Percentiles rank a stretch among this genome's conserved stretches.
phyloP scores from a whole-genome alignment of 2,797 vertebrate genomes.

The Diplodus puntazzo region DNA sequence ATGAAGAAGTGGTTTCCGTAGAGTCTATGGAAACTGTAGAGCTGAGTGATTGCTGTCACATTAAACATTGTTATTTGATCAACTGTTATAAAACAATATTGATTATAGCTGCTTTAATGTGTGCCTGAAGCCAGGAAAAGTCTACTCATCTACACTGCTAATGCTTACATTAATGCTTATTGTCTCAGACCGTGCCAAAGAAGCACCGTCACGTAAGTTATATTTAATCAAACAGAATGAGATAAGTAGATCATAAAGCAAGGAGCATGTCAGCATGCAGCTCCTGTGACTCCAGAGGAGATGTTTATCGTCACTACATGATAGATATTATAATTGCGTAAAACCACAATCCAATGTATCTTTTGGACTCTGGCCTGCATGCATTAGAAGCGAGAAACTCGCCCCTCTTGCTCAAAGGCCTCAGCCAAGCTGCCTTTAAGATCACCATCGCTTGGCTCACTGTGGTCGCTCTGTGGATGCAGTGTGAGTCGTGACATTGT shows the following conservation, averaged over 20 bases:
- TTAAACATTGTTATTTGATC: neutral
- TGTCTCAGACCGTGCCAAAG: neutral
- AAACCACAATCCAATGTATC: neutral
- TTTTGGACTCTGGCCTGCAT: neutral
- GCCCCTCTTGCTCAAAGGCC: neutral
- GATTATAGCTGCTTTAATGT: neutral
- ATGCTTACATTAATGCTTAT: neutral
- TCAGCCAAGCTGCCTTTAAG: conserved; percentile 17
- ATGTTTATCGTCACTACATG: neutral
- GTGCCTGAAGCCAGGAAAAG: neutral
- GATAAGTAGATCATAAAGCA: neutral
- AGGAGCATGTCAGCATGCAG: neutral
- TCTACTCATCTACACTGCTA: neutral
- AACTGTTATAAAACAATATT: neutral
- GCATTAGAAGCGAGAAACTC: neutral
- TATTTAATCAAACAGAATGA: neutral
- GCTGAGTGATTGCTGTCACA: neutral
- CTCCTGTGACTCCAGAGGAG: neutral
- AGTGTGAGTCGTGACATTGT: conserved; percentile 14
- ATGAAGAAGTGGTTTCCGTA: neutral
- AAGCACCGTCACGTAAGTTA: neutral
- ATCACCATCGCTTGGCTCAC: conserved; percentile 32
- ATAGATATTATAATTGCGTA: neutral
- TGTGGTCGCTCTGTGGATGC: neutral
- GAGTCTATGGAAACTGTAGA: no score